Evolutionary conservation across 2,113 vertebrate species (phyloP), one percentile per base, ranked within the genome.

Genomic region (Lepus americanus): DNA sequence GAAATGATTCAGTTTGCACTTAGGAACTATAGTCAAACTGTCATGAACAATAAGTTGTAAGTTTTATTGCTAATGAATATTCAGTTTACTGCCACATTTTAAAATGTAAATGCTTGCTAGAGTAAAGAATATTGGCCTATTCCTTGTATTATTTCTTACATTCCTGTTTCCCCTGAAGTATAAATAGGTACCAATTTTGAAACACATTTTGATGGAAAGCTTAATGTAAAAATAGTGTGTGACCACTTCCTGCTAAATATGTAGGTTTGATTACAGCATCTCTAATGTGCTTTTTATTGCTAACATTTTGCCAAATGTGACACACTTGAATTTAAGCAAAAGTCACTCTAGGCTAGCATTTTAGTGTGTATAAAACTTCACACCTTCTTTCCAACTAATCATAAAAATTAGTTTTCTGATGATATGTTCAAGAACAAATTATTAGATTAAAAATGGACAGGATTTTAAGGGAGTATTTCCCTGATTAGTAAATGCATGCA

Each of bases 251-350:
- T 81, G 81, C 73, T 95, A 27, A 92, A 92, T 39, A 95, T 73
- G 53, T 36, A 90, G 23, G 78, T 90, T 95, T 96, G 95, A 94
- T 95, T 95, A 90, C 77, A 81, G 39, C 55, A 93, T 74, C 55
- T 44, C 69, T 96, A 94, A 82, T 94, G 78, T 93, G 94, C 83
- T 69, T 96, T 96, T 78, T 94, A 82, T 53, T 82, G 39, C 61
- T 94, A 94, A 77, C 80, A 79, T 94, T 95, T 94, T 93, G 74
- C 93, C 87, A 96, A 89, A 92, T 92, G 83, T 95, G 84, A 87
- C 59, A 96, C 49, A 2, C n/a, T 94, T 12, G 36, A 90, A 94
- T 92, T 97, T 87, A 96, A 87, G 67, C 39, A 73, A 83, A 94
- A 94, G 66, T 83, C 61, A 94, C 78, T 11, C 49, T 59, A 93